Percentiles rank a stretch among this genome's conserved stretches.
Evolutionary conservation across 2,797 vertebrate genomes (phyloP).

Genomic region (Sebastes cheni): DNA sequence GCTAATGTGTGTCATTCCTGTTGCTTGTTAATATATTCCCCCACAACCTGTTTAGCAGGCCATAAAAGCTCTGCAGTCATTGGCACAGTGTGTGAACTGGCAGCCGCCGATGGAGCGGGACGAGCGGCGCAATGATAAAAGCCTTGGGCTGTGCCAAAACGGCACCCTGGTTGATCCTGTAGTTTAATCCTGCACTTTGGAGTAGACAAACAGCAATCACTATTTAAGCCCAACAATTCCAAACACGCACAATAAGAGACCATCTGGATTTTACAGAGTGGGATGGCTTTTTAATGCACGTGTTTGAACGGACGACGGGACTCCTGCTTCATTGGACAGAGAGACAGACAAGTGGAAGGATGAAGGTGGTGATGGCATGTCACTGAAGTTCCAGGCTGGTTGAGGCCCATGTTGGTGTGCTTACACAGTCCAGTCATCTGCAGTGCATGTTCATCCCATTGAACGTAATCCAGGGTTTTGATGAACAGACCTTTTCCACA

Average conservation of each 20-base stretch:
- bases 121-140: conserved; percentile 44
- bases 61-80: conserved; percentile 18
- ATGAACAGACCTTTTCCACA: background rate
- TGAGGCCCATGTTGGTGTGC: background rate
- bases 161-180: conserved; percentile 33
- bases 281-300: conserved; percentile 25
- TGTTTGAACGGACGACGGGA: background rate
- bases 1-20: conserved; percentile 2
- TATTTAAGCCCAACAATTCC: conserved; percentile 20
- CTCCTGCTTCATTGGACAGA: background rate
- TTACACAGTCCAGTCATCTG: background rate
- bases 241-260: conserved; percentile 39
- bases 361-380: background rate
- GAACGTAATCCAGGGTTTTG: background rate
- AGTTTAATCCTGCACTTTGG: conserved; percentile 42
- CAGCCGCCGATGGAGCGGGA: conserved; percentile 20
- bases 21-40: conserved; percentile 20
- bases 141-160: conserved; percentile 28
- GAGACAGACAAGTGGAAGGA: background rate
- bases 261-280: conserved; percentile 38
- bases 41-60: conserved; percentile 14
- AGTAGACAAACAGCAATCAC: conserved; percentile 48
- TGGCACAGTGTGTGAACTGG: conserved; percentile 27
- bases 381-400: background rate
- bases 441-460: background rate